A percentile compares a stretch with the other conserved stretches of the same genome.
Evolutionary conservation across 2,113 vertebrate species (phyloP).

Genomic region (Pogonocichla stellata): DNA sequence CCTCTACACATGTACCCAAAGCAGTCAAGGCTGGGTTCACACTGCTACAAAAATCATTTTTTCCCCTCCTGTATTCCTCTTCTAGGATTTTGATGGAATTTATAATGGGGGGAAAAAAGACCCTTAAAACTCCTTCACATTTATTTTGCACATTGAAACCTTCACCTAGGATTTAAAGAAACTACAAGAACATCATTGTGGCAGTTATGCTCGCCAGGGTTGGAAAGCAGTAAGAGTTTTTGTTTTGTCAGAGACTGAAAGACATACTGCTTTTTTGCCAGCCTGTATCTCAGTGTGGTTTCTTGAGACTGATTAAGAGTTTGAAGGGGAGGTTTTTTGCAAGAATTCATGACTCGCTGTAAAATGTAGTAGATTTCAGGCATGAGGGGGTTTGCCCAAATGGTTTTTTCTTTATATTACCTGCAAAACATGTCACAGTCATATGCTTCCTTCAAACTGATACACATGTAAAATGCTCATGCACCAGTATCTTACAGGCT

Average conservation of each 20-base stretch:
- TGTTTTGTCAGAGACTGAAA: slow-evolving; percentile 26
- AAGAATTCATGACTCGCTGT: background rate
- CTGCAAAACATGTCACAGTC: background rate
- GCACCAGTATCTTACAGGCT: background rate
- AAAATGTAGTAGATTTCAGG: background rate
- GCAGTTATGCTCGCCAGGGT: background rate
- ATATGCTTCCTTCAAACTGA: background rate
- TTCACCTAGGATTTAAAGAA: background rate
- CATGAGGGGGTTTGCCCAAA: background rate
- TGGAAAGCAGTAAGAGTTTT: slow-evolving; percentile 28
- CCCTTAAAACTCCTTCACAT: background rate
- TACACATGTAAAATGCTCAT: background rate
- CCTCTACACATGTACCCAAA: slow-evolving; percentile 6
- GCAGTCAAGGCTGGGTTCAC: background rate
- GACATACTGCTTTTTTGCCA: slow-evolving; percentile 19
- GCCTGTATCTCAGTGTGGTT: slow-evolving; percentile 6
- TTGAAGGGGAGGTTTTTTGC: slow-evolving; percentile 40
- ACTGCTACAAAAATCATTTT: slow-evolving; percentile 7
- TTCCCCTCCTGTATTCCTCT: background rate
- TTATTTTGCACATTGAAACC: background rate
- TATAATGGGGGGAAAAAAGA: background rate
- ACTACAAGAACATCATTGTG: background rate
- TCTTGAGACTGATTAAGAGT: slow-evolving; percentile 51
- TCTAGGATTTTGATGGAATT: background rate
- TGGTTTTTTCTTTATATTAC: background rate